Evolutionary conservation across 1,140 invertebrate species (phyloP).

Genomic region (Uloborus diversus): DNA sequence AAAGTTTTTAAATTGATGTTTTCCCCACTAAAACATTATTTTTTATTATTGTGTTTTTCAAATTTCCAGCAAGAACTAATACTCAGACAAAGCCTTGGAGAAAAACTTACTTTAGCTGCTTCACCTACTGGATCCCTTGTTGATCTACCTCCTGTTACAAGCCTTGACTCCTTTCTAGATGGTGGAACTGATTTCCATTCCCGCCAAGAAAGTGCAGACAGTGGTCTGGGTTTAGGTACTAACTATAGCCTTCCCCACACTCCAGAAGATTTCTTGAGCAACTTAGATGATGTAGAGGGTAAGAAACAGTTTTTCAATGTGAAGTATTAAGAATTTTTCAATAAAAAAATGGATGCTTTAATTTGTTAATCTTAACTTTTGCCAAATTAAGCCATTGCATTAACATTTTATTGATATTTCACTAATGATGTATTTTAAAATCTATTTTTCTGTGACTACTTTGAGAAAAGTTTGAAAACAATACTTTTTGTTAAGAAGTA

Average conservation of each 20-base stretch:
- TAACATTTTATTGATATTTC: no score
- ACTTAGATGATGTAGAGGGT: slow-evolving; percentile 71
- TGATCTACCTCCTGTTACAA: slow-evolving; percentile 58
- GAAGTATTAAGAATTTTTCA: background rate
- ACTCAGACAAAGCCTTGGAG: slow-evolving; percentile 70
- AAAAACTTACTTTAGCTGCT: slow-evolving; percentile 46
- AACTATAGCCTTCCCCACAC: slow-evolving; percentile 87
- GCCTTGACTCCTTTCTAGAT: slow-evolving; percentile 80
- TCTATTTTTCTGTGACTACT: no score
- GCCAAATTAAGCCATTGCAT: background rate
- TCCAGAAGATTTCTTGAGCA: slow-evolving; percentile 88
- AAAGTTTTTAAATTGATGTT: no score
- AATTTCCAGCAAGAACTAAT: slow-evolving; percentile 70
- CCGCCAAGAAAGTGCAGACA: slow-evolving; percentile 91
- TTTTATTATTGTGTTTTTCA: no score
- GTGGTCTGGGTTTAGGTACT: slow-evolving; percentile 84
- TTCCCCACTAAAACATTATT: no score
- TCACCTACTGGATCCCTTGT: slow-evolving; percentile 41
- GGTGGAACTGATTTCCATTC: slow-evolving; percentile 78
- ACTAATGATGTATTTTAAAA: no score
- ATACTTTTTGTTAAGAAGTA: no score
- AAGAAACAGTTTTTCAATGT: slow-evolving; percentile 61
- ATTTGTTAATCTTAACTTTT: slow-evolving; percentile 61
- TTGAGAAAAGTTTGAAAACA: no score
- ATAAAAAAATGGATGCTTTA: background rate